phyloP scores from a whole-genome alignment of 2,113 vertebrate species.

The Penelope pileata region DNA sequence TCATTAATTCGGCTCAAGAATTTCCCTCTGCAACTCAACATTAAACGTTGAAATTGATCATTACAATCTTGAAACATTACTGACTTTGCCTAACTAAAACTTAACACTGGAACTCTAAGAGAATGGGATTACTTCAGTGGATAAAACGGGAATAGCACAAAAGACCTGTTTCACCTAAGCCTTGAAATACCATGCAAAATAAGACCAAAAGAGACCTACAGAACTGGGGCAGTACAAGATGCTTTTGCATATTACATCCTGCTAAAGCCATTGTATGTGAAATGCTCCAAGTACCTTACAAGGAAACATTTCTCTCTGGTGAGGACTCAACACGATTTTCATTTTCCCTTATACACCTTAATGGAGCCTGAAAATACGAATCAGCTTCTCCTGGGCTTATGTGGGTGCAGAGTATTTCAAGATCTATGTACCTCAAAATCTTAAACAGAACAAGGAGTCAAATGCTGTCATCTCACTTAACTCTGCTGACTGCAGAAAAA shows the following conservation, averaged over 20 bases:
- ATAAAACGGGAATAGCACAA: neutral
- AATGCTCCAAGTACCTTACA: neutral
- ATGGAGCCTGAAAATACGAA: neutral
- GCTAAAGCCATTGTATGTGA: neutral
- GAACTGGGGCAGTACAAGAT: neutral
- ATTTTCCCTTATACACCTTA: neutral
- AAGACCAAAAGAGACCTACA: neutral
- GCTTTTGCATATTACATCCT: neutral
- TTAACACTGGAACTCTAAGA: neutral
- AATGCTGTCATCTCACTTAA: neutral
- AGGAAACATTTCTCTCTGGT: neutral
- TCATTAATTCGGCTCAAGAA: neutral
- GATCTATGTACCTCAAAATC: neutral
- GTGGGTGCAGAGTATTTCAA: neutral
- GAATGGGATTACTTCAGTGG: neutral
- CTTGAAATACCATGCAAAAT: neutral
- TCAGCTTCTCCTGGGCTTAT: neutral
- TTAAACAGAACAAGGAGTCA: neutral
- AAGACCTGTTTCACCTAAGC: neutral
- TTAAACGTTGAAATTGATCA: neutral
- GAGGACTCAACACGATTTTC: neutral
- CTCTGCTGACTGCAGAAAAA: constrained; percentile 29
- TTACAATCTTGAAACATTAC: neutral
- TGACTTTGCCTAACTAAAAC: neutral
- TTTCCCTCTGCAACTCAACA: neutral